Percentiles rank a stretch among this genome's conserved stretches.
These are phyloP conservation scores for Rhagoletis pomonella DNA, from an alignment of 1,140 invertebrate species.

Conservation along the genomic window DNA sequence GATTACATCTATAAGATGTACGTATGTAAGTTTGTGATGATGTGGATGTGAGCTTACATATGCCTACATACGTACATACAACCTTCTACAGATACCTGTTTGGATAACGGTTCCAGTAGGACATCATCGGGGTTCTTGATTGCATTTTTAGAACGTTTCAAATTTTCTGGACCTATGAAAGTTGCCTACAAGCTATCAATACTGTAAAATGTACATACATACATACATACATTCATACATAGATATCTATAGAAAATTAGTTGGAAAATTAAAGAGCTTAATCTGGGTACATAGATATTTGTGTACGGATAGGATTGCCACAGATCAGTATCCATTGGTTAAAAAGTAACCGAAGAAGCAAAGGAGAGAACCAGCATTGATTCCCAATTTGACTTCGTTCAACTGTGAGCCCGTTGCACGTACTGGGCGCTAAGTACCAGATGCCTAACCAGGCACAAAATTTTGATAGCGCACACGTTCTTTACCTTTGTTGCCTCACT, in stretches of 20 bases:
- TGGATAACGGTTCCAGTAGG: not conserved
- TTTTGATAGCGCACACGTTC: not conserved
- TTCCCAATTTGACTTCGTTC: constrained; percentile 9
- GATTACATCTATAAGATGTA: constrained; percentile 14
- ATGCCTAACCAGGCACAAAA: not conserved
- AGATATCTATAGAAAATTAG: no score
- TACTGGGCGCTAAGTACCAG: not conserved
- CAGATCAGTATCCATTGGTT: no score
- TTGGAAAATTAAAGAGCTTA: no score
- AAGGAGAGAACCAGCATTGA: not conserved
- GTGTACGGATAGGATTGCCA: no score
- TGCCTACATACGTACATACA: no score
- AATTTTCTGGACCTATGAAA: no score
- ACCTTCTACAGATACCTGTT: not conserved
- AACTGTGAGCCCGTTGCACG: not conserved
- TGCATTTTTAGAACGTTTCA: no score
- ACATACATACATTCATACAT: no score
- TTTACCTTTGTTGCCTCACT: not conserved
- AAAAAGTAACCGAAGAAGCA: not conserved
- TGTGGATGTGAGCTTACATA: no score
- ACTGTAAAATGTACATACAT: no score
- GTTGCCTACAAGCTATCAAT: no score
- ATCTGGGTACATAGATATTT: no score
- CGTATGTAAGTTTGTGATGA: not conserved
- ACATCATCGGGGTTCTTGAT: not conserved